phyloP scores from a whole-genome alignment of 35 echinoderm and acorn worm genomes.

The Acanthaster planci region DNA sequence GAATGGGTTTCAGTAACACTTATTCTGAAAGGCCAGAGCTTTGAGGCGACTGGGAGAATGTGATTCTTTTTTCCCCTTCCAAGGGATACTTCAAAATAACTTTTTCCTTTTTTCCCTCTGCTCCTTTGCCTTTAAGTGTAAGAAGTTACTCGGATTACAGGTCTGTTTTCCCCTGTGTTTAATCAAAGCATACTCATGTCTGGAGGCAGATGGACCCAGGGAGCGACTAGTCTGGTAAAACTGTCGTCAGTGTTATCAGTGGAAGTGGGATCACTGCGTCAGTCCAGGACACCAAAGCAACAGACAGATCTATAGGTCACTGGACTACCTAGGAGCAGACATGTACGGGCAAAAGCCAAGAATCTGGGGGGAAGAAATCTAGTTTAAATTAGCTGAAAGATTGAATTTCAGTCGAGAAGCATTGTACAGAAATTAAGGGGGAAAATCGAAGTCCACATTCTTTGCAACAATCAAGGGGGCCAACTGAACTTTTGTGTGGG shows the following conservation, averaged over 20 bases:
- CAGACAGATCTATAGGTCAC: not conserved
- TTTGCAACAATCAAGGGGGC: too few relatives aligned
- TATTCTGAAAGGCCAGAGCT: constrained; percentile 16
- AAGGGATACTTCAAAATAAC: not conserved
- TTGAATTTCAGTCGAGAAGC: too few relatives aligned
- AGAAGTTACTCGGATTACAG: constrained; percentile 3
- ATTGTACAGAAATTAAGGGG: too few relatives aligned
- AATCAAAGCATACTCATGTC: constrained; percentile 9
- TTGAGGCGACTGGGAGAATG: not conserved
- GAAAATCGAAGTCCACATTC: too few relatives aligned
- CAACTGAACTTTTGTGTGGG: too few relatives aligned
- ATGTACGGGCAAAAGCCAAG: constrained; percentile 6
- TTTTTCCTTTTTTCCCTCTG: not conserved
- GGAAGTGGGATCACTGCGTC: not conserved
- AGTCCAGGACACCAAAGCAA: not conserved
- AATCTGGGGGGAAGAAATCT: too few relatives aligned
- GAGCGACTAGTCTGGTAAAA: not conserved
- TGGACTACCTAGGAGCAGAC: not conserved
- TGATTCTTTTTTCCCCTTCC: not conserved
- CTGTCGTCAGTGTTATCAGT: constrained; percentile 7
- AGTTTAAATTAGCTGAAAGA: too few relatives aligned
- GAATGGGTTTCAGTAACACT: constrained; percentile 23
- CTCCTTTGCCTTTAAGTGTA: not conserved
- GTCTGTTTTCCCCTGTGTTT: constrained; percentile 4
- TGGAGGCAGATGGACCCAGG: constrained; percentile 2